phyloP scores from a whole-genome alignment of 2,113 vertebrate genomes.

The Onychostoma macrolepis region DNA sequence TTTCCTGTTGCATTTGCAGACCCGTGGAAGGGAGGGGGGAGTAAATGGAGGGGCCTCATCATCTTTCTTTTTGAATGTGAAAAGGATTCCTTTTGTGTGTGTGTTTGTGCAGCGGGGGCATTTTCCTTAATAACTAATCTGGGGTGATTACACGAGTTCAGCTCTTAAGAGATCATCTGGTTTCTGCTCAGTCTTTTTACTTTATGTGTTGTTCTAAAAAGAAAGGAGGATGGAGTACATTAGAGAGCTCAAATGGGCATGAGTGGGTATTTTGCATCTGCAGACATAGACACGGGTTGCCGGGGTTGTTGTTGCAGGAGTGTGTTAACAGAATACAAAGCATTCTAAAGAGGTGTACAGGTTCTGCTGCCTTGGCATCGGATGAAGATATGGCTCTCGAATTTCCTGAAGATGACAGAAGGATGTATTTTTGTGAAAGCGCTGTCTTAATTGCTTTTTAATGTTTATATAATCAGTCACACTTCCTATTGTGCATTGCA shows the following conservation, averaged over 20 bases:
- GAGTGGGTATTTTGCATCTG: constrained; percentile 42
- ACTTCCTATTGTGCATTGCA: background rate
- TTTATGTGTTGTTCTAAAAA: constrained; percentile 33
- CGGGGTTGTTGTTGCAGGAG: constrained; percentile 33
- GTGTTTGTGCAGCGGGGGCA: constrained; percentile 36
- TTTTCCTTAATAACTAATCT: constrained; percentile 57
- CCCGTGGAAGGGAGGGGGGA: background rate
- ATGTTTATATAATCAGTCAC: constrained; percentile 36
- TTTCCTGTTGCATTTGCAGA: constrained; percentile 44
- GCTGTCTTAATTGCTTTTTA: constrained; percentile 26
- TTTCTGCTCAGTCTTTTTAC: constrained; percentile 40
- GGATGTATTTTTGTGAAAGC: background rate
- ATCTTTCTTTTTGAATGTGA: constrained; percentile 46
- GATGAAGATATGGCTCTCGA: background rate
- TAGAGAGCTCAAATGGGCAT: constrained; percentile 47
- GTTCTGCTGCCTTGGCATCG: constrained; percentile 2
- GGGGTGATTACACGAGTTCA: constrained; percentile 53
- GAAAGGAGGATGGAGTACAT: constrained; percentile 47
- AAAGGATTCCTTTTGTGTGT: constrained; percentile 51
- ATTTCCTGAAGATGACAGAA: constrained; percentile 24
- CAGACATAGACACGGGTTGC: constrained; percentile 29
- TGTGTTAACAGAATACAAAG: constrained; percentile 36
- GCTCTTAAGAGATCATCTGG: constrained; percentile 28
- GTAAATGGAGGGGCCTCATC: constrained; percentile 35
- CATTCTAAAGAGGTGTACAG: background rate